Base-by-base conservation (phyloP, 2,797 vertebrate genomes). In the Sparus aurata region DNA sequence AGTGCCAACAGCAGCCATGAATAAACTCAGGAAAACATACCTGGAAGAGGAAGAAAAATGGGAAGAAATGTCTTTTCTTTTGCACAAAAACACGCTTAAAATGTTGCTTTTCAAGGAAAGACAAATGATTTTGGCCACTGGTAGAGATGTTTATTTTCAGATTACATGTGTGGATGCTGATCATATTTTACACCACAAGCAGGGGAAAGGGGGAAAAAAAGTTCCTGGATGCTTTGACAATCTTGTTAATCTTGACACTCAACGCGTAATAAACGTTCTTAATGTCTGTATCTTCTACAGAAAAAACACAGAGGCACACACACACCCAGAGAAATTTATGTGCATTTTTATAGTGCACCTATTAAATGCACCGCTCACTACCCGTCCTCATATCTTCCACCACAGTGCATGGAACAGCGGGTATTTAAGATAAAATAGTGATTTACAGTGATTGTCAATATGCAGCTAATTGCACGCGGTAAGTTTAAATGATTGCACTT, bases 401-500 rank as follows among this genome's bases (percentile, higher is more conserved):
- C 18, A 25, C 22, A 15, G 17, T 75, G 49, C 27, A 30, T 11
- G 10, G 20, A 53, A 50, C 80, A 79, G 66, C 46, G 72, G 52
- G 61, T 55, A 6, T 49, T 46, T 34, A 54, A 49, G 52, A 63
- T 38, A 75, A 46, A 57, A 53, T 46, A 55, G 63, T 68, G 41
- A 78, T 70, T 80, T 58, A 69, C 43, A 43, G 22, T 43, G 20
- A 69, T 58, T 18, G 45, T 70, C 54, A 62, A 5, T 55, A 61
- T 61, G n/a, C 41, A 59, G 62, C 68, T 83, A 75, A 79, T 69
- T 85, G 77, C 67, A 57, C 45, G 12, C 1, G 9, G 54, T 66
- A 43, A 62, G 27, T 77, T 69, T 73, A 58, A 79, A 69, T 77
- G 64, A 78, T 30, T 78, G 55, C 23, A 67, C 34, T 45, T 73